Evolutionary conservation across 2,113 vertebrate species (phyloP).

Genomic region (Eulemur rufifrons): DNA sequence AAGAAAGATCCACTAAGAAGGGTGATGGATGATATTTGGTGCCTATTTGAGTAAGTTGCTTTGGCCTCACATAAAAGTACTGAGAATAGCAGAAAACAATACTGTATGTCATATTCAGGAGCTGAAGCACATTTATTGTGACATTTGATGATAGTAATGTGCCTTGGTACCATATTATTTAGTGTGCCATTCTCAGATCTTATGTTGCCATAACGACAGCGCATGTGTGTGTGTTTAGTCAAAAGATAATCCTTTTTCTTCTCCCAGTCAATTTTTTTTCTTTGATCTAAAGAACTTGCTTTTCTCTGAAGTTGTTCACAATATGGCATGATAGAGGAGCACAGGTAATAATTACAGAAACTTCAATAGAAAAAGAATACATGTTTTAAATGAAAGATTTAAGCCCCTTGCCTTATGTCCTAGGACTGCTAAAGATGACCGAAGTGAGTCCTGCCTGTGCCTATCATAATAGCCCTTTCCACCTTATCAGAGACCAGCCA

Average conservation of each 20-base stretch:
- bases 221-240: conserved; percentile 14
- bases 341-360: conserved; percentile 69
- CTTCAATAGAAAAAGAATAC: conserved; percentile 16
- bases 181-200: conserved; percentile 59
- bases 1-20: neutral
- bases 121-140: conserved; percentile 33
- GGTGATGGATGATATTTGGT: neutral
- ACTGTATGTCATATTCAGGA: neutral
- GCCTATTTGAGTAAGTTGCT: neutral
- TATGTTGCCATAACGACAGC: conserved; percentile 69
- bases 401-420: conserved; percentile 21
- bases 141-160: conserved; percentile 50
- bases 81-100: neutral
- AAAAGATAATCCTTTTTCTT: conserved; percentile 35
- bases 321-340: conserved; percentile 12
- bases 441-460: conserved; percentile 47
- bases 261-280: conserved; percentile 47
- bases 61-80: conserved; percentile 20
- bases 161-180: conserved; percentile 50
- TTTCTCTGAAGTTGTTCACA: conserved; percentile 63
- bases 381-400: conserved; percentile 60
- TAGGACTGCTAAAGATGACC: conserved; percentile 58
- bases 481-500: conserved; percentile 58
- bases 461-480: conserved; percentile 63
- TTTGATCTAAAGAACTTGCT: conserved; percentile 64